Conservation (phyloP, 2,113 vertebrate species). For the Grallaria varia region DNA sequence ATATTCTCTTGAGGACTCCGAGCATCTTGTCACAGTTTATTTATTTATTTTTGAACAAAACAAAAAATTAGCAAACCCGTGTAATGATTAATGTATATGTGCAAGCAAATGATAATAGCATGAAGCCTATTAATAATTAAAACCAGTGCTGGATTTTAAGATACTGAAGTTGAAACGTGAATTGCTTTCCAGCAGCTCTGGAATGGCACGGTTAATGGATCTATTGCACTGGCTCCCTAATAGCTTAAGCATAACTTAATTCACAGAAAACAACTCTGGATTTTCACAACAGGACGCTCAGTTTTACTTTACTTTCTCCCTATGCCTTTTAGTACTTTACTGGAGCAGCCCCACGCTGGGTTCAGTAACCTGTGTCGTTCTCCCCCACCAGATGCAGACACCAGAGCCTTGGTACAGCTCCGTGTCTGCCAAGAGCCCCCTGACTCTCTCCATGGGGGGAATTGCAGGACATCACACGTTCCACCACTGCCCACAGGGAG, state of each 20-base stretch:
- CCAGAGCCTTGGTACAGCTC: neutral
- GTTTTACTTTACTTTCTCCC: neutral
- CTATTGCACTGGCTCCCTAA: neutral
- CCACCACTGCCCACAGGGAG: neutral
- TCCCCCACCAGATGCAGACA: neutral
- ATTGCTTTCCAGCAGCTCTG: constrained; percentile 12
- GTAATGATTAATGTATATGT: constrained; percentile 40
- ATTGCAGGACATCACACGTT: rapidly evolving
- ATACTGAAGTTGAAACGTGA: neutral
- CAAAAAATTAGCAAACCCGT: constrained; percentile 9
- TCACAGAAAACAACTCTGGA: neutral
- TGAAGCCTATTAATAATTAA: constrained; percentile 41
- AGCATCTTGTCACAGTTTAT: constrained; percentile 21
- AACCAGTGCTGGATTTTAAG: neutral
- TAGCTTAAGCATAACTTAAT: neutral
- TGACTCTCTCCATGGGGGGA: rapidly evolving
- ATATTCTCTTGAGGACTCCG: constrained; percentile 33
- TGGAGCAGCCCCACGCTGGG: neutral
- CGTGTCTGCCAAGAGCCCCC: rapidly evolving
- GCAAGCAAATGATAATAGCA: constrained; percentile 23
- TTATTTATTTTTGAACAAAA: constrained; percentile 41
- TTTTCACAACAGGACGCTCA: neutral
- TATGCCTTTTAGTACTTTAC: neutral
- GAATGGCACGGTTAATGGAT: neutral
- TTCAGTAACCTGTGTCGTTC: neutral